Conservation (phyloP, 2,113 vertebrate genomes). For the Gymnocephalus cernua region DNA sequence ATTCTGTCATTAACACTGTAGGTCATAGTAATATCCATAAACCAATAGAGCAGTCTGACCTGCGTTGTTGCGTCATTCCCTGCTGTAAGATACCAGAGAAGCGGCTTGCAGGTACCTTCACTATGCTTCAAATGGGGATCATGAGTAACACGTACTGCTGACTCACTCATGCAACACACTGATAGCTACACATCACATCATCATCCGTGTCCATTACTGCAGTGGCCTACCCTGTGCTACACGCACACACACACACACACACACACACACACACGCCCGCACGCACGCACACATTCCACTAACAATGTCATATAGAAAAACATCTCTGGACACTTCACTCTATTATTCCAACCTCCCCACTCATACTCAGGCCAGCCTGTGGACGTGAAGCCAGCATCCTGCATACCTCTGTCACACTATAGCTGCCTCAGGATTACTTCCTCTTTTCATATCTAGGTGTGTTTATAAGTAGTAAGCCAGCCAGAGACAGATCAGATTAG, state of each 20-base stretch:
- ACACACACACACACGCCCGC: background rate
- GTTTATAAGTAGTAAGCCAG: slow-evolving; percentile 71
- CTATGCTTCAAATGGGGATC: slow-evolving; percentile 44
- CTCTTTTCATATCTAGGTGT: slow-evolving; percentile 62
- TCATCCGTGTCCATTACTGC: slow-evolving; percentile 45
- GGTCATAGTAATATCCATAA: background rate
- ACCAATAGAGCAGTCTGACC: background rate
- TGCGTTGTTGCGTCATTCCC: background rate
- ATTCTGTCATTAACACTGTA: background rate
- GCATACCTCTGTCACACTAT: slow-evolving; percentile 28
- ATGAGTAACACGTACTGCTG: slow-evolving; percentile 71
- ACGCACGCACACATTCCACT: slow-evolving; percentile 5
- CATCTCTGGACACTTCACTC: slow-evolving; percentile 42
- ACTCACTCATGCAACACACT: slow-evolving; percentile 37
- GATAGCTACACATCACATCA: slow-evolving; percentile 22
- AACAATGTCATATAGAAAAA: slow-evolving; percentile 44
- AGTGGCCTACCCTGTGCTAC: slow-evolving; percentile 7
- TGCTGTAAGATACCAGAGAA: slow-evolving; percentile 16
- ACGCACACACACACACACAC: background rate
- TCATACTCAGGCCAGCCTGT: slow-evolving; percentile 27
- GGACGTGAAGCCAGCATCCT: slow-evolving; percentile 36
- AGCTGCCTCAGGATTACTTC: slow-evolving; percentile 50
- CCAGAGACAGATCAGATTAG: slow-evolving; percentile 74
- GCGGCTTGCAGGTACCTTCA: slow-evolving; percentile 58
- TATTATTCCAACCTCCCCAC: slow-evolving; percentile 34